Conservation (phyloP, 2,888 invertebrate genomes). For the Dynastes maya region DNA sequence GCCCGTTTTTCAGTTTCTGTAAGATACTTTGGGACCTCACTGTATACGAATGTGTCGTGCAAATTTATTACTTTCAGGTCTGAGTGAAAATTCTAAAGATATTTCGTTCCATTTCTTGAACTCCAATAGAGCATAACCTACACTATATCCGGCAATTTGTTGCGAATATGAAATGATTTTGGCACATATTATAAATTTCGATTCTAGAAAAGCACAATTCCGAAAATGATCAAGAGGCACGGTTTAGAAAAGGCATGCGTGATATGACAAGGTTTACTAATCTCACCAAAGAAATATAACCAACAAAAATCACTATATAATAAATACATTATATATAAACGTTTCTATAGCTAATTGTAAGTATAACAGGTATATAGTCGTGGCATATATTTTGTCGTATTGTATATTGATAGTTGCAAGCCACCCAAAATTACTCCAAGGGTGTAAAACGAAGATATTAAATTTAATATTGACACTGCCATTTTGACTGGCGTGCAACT, state of each 20-base stretch:
- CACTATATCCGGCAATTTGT: background rate
- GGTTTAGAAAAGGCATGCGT: slow-evolving; percentile 59
- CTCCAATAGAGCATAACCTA: background rate
- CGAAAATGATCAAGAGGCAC: slow-evolving; percentile 55
- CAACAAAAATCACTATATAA: slow-evolving; percentile 13
- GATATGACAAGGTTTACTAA: slow-evolving; percentile 57
- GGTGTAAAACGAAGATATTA: background rate
- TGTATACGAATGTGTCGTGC: no score
- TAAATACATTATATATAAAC: slow-evolving; percentile 17
- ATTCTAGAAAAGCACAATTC: slow-evolving; percentile 26
- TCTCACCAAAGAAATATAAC: slow-evolving; percentile 27
- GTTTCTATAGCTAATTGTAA: slow-evolving; percentile 14
- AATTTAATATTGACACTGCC: background rate
- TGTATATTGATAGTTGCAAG: slow-evolving; percentile 23
- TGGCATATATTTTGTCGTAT: slow-evolving; percentile 33
- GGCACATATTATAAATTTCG: background rate
- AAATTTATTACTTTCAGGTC: no score
- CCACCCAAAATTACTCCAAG: background rate
- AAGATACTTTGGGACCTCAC: no score
- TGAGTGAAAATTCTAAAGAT: no score
- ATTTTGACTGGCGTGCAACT: slow-evolving; percentile 3
- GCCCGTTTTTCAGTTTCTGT: no score
- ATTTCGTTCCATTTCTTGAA: no score
- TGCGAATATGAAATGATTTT: background rate
- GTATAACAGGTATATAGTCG: slow-evolving; percentile 25